Percentiles rank a stretch among this genome's conserved stretches.
Evolutionary conservation across 2,888 invertebrate species (phyloP).

Genomic region (Drosophila siamana): DNA sequence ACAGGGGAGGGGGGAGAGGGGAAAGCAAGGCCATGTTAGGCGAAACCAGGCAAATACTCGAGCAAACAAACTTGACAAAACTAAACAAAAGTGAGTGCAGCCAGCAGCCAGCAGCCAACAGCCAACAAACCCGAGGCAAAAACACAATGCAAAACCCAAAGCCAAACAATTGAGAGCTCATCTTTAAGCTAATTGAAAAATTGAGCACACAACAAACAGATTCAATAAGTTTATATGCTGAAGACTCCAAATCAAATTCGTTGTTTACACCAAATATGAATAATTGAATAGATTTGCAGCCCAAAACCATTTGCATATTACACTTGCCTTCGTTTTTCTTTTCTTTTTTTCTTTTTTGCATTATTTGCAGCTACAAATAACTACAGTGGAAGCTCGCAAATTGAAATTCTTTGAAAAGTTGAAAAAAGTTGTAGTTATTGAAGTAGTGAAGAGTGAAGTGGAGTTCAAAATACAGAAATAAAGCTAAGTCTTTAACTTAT

Average conservation of each 20-base stretch:
- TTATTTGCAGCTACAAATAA: too few relatives aligned
- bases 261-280: background rate
- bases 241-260: background rate
- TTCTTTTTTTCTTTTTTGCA: too few relatives aligned
- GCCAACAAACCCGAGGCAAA: background rate
- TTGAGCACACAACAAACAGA: background rate
- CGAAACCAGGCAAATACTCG: slow-evolving; percentile 14
- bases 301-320: background rate
- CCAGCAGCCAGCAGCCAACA: background rate
- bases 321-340: too few relatives aligned
- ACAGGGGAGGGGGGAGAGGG: background rate
- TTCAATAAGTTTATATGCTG: background rate
- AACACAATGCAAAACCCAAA: background rate
- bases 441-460: too few relatives aligned
- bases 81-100: slow-evolving; percentile 17
- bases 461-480: too few relatives aligned
- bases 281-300: background rate
- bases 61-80: slow-evolving; percentile 15
- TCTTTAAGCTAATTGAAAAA: slow-evolving; percentile 6
- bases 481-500: too few relatives aligned
- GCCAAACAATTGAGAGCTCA: slow-evolving; percentile 8
- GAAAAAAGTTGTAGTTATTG: too few relatives aligned
- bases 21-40: slow-evolving; percentile 4
- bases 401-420: too few relatives aligned
- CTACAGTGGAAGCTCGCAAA: too few relatives aligned